These are phyloP conservation scores for Nyctereutes procyonoides DNA, from an alignment of 2,113 vertebrate genomes.

Conservation along the genomic window DNA sequence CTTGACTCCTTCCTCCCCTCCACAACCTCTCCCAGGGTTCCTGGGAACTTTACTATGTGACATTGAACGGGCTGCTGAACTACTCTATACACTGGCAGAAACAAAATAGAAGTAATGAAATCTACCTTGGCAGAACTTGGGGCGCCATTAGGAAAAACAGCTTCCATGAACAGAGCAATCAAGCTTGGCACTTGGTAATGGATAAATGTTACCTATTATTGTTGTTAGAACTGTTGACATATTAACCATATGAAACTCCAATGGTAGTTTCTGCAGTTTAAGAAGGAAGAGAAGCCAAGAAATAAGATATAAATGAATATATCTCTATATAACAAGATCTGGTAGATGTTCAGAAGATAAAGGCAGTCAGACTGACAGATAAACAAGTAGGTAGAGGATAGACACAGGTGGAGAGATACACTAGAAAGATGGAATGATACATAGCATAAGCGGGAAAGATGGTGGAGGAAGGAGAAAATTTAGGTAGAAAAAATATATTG, in stretches of 20 bases:
- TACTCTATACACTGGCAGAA: neutral
- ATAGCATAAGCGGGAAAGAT: neutral
- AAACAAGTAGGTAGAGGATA: too few species aligned
- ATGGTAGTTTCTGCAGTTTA: neutral
- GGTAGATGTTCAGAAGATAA: neutral
- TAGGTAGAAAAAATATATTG: neutral
- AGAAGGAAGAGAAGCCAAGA: neutral
- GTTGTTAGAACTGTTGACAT: rapidly evolving
- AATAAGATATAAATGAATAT: neutral
- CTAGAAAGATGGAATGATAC: neutral
- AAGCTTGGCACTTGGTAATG: neutral
- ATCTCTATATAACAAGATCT: neutral
- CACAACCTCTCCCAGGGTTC: neutral
- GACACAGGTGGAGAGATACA: rapidly evolving
- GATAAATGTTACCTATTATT: too few species aligned
- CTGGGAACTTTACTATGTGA: rapidly evolving
- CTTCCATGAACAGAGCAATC: neutral
- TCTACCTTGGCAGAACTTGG: neutral
- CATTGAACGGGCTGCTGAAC: neutral
- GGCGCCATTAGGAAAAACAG: neutral
- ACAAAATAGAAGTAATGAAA: neutral
- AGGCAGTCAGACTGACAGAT: neutral
- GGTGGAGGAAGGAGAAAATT: neutral
- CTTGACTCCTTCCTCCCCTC: neutral
- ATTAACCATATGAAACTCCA: neutral